These are phyloP conservation scores for Marmota monax DNA, from an alignment of 2,113 vertebrate genomes.

Conservation along the genomic window DNA sequence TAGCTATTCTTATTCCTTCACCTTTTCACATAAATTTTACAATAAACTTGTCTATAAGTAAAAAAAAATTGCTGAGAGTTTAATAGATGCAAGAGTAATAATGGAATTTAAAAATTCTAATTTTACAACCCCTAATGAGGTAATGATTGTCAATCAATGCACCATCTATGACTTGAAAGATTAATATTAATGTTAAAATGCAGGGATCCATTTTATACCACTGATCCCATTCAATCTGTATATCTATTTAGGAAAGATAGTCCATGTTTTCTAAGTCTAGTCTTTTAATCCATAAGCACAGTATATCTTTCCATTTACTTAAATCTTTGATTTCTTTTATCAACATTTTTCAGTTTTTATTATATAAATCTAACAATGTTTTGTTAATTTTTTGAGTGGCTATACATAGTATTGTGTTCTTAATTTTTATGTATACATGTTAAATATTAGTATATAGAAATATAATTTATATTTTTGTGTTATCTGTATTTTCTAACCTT, in stretches of 20 bases:
- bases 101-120: neutral
- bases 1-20: slow-evolving; percentile 21
- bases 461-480: neutral
- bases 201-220: neutral
- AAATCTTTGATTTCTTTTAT: slow-evolving; percentile 32
- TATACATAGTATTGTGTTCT: neutral
- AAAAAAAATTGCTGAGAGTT: neutral
- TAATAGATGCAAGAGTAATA: neutral
- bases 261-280: neutral
- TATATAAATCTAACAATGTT: neutral
- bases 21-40: neutral
- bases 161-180: neutral
- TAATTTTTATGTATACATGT: neutral
- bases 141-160: neutral
- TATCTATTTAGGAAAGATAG: neutral
- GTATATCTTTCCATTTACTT: neutral
- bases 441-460: neutral
- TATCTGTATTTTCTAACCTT: neutral
- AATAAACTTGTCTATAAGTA: neutral
- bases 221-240: neutral
- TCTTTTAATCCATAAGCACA: neutral
- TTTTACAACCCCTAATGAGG: neutral
- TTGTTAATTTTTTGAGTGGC: neutral
- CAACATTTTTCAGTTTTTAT: slow-evolving; percentile 7
- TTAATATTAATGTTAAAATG: neutral